Evolutionary conservation across 2,113 vertebrate genomes (phyloP), one percentile per base, ranked within the genome.

Genomic region (Macroglossus sobrinus): DNA sequence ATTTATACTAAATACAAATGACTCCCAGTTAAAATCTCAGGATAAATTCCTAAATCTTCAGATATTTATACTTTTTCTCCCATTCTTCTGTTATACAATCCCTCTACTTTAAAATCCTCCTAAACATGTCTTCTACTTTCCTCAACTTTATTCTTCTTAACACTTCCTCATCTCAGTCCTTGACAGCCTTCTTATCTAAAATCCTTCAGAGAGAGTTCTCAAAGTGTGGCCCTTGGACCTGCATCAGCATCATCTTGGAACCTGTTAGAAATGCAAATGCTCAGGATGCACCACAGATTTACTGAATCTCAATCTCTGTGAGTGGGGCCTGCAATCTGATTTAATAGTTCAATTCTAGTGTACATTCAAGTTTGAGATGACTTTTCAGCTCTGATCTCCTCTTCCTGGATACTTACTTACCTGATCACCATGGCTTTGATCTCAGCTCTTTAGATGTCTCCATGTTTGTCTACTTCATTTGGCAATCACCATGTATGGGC

Each of bases 41-140:
- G 53, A 94, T 89, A 81, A 40, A 93, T 78, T 92, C 40, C 53
- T 47, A 93, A 95, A 75, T 89, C 81, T 87, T 80, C 13, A 63
- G 26, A 76, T 11, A 74, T 84, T 88, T 64, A 68, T 18, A 38
- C 88, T 72, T 82, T 72, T 45, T 59, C 61, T 92, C 74, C 14
- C 9, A 53, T 16, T 93, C 69, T 95, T 75, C 38, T 94, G 12
- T 91, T 89, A 50, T 5, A 40, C 1, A 68, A 22, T 26, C 43
- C n/a, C 19, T 50, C 91, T n/a, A 81, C 19, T 89, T 92, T 55
- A 87, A 68, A 75, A 78, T 81, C 88, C 26, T 91, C 84, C 38
- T 68, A 72, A 86, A 61, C 19, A 79, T 24, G 3, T 22, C 74
- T 45, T 93, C 55, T 10, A 45, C 76, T 85, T 94, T 71, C 21